Evolutionary conservation across 1,140 invertebrate species (phyloP).

Genomic region (Panonychus citri): DNA sequence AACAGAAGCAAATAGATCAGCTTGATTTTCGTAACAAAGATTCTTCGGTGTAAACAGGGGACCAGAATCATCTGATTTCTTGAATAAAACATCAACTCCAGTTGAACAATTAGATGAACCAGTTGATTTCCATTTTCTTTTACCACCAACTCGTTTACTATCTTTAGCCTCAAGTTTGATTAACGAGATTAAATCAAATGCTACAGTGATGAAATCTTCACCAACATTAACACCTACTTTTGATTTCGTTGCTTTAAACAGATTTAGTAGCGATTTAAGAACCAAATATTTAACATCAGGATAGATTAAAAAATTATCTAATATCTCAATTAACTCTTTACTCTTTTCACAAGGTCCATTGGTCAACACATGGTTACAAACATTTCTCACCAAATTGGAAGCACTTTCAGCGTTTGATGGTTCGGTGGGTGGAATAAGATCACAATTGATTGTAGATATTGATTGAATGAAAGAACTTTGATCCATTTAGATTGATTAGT

Average conservation of each 20-base stretch:
- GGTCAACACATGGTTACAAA: too few species aligned
- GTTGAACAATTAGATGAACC: neutral
- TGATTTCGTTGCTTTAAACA: neutral
- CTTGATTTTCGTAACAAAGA: slow-evolving; percentile 13
- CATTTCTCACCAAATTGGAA: too few species aligned
- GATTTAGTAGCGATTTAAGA: neutral
- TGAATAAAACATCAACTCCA: neutral
- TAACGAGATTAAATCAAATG: neutral
- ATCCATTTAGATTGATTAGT: too few species aligned
- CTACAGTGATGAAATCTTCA: neutral
- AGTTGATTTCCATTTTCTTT: neutral
- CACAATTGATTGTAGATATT: too few species aligned
- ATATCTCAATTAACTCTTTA: too few species aligned
- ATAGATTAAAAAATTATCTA: too few species aligned
- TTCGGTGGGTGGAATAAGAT: too few species aligned
- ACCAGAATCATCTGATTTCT: neutral
- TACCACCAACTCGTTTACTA: neutral
- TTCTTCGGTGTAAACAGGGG: slow-evolving; percentile 2
- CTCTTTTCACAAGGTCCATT: too few species aligned
- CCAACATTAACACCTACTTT: neutral
- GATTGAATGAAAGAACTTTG: too few species aligned
- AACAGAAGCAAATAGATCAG: slow-evolving; percentile 22
- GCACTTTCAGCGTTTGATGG: too few species aligned
- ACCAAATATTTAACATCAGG: neutral
- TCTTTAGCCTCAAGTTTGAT: neutral